These are phyloP conservation scores for Timema podura DNA, from an alignment of 2,888 invertebrate genomes.

Conservation along the genomic window DNA sequence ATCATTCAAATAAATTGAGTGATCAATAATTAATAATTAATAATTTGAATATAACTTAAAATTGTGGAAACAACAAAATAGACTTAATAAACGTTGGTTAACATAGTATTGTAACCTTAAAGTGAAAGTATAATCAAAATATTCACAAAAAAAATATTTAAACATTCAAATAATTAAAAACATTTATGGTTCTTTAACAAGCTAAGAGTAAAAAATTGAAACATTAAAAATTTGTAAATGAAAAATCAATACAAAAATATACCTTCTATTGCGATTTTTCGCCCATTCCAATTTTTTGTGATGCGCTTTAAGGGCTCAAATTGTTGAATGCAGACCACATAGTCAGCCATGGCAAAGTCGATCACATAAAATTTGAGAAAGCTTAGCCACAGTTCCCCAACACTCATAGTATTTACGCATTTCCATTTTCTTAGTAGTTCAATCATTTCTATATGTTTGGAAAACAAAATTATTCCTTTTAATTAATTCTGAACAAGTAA, in stretches of 20 bases:
- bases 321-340: constrained; percentile 50
- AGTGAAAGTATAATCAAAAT: too few relatives aligned
- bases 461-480: too few relatives aligned
- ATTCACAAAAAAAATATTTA: too few relatives aligned
- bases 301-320: constrained; percentile 42
- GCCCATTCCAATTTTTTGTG: constrained; percentile 41
- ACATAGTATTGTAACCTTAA: too few relatives aligned
- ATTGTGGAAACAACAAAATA: too few relatives aligned
- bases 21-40: not conserved
- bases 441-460: too few relatives aligned
- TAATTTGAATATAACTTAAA: too few relatives aligned
- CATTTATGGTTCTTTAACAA: too few relatives aligned
- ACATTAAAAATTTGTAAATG: not conserved
- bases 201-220: too few relatives aligned
- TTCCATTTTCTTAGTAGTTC: constrained; percentile 22
- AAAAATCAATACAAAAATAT: constrained; percentile 12
- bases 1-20: not conserved
- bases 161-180: too few relatives aligned
- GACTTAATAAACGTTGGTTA: too few relatives aligned
- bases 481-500: too few relatives aligned
- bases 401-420: constrained; percentile 43
- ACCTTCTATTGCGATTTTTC: constrained; percentile 43
- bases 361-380: constrained; percentile 53
- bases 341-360: constrained; percentile 47
- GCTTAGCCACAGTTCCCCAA: constrained; percentile 51